Percentiles rank a stretch among this genome's conserved stretches.
phyloP scores from a whole-genome alignment of 2,888 invertebrate species.

The Yponomeuta cagnagella region DNA sequence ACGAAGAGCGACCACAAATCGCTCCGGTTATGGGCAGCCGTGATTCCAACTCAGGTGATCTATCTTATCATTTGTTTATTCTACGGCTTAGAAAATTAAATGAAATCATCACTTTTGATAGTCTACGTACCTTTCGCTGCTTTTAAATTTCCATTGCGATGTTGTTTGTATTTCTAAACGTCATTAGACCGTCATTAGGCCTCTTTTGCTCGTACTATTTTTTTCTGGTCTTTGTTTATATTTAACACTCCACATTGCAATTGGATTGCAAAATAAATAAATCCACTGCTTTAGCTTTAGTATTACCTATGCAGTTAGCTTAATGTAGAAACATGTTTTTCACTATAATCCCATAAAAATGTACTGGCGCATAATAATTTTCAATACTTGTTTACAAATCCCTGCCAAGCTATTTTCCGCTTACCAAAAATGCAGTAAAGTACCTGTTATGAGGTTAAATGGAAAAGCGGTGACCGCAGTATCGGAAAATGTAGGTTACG shows the following conservation, averaged over 20 bases:
- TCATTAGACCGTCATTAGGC: too few species aligned
- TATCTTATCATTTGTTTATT: neutral
- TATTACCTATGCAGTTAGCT: neutral
- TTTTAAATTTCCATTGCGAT: too few species aligned
- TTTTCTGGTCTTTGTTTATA: too few species aligned
- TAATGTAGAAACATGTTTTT: neutral
- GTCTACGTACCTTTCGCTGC: too few species aligned
- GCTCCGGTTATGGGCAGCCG: slow-evolving; percentile 80
- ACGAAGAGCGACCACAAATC: slow-evolving; percentile 79
- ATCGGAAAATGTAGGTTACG: neutral
- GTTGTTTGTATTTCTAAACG: too few species aligned
- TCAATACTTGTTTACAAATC: neutral
- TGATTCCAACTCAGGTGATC: slow-evolving; percentile 70
- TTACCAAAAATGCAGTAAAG: slow-evolving; percentile 1
- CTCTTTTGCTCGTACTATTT: too few species aligned
- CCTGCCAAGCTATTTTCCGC: slow-evolving; percentile 1
- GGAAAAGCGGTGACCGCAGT: neutral
- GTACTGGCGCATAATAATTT: neutral
- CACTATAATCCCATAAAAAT: neutral
- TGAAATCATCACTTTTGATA: too few species aligned
- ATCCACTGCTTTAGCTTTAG: neutral
- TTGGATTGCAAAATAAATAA: neutral
- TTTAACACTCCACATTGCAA: too few species aligned
- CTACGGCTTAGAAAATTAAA: too few species aligned
- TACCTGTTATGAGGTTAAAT: neutral